These are phyloP conservation scores for Artibeus lituratus DNA, from an alignment of 2,797 vertebrate genomes.

Conservation along the genomic window DNA sequence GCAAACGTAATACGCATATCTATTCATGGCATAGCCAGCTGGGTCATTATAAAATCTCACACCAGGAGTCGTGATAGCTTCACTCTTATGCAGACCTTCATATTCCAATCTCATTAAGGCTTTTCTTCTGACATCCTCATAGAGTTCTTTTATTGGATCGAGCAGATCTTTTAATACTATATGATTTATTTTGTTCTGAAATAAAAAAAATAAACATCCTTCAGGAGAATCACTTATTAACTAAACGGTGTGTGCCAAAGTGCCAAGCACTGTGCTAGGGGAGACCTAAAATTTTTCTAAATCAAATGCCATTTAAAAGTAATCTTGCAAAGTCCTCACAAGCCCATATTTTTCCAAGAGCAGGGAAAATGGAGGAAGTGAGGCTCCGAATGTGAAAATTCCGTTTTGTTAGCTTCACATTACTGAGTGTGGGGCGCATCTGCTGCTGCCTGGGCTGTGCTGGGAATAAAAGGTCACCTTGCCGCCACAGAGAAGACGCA, in stretches of 20 bases:
- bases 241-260: background rate
- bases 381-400: background rate
- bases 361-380: background rate
- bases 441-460: background rate
- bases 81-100: slow-evolving; percentile 98
- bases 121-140: slow-evolving; percentile 98
- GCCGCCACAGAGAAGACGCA: background rate
- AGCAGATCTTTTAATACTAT: slow-evolving; percentile 97
- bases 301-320: slow-evolving; percentile 14
- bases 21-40: slow-evolving; percentile 98
- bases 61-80: slow-evolving; percentile 98
- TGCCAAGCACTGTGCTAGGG: background rate
- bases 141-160: slow-evolving; percentile 98
- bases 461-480: background rate
- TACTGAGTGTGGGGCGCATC: background rate
- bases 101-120: slow-evolving; percentile 98
- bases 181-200: slow-evolving; percentile 99
- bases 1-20: slow-evolving; percentile 99
- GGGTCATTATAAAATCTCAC: slow-evolving; percentile 99
- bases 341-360: background rate
- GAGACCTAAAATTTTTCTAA: background rate
- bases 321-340: background rate
- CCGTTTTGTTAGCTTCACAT: background rate
- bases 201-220: slow-evolving; percentile 38
- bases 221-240: slow-evolving; percentile 28